phyloP scores from a whole-genome alignment of 2,113 vertebrate genomes.

The Myotis lucifugus region DNA sequence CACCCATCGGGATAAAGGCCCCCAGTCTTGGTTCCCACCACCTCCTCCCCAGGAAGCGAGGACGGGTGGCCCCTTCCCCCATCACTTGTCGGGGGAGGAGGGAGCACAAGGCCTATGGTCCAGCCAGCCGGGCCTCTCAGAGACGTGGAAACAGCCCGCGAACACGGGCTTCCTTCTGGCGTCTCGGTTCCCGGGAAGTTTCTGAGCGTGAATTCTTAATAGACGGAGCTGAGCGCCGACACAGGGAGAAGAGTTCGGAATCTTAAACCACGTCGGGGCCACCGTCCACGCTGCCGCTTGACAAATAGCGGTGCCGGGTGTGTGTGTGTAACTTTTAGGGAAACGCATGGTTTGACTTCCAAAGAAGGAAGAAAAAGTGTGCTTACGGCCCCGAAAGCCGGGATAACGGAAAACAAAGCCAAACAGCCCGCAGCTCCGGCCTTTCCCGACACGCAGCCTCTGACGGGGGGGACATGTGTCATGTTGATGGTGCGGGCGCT shows the following conservation, averaged over 20 bases:
- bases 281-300: not conserved
- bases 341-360: slow-evolving; percentile 56
- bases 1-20: not conserved
- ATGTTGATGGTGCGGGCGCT: not conserved
- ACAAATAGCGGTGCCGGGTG: not conserved
- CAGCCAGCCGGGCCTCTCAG: not conserved
- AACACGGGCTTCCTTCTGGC: not conserved
- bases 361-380: slow-evolving; percentile 67
- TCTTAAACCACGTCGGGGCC: not conserved
- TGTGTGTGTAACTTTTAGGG: slow-evolving; percentile 19
- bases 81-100: not conserved
- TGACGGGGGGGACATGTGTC: not conserved
- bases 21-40: not conserved
- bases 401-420: not conserved
- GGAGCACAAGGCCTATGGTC: not conserved
- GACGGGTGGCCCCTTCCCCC: not conserved
- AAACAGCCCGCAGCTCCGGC: not conserved
- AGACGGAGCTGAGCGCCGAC: not conserved
- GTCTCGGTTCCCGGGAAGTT: not conserved
- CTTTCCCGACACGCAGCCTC: not conserved
- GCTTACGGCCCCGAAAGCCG: not conserved
- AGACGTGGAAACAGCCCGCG: not conserved
- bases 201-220: not conserved
- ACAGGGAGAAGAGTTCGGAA: not conserved
- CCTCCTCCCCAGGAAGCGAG: not conserved